Conservation (phyloP, 2,113 vertebrate genomes). For the Hypanus sabinus region DNA sequence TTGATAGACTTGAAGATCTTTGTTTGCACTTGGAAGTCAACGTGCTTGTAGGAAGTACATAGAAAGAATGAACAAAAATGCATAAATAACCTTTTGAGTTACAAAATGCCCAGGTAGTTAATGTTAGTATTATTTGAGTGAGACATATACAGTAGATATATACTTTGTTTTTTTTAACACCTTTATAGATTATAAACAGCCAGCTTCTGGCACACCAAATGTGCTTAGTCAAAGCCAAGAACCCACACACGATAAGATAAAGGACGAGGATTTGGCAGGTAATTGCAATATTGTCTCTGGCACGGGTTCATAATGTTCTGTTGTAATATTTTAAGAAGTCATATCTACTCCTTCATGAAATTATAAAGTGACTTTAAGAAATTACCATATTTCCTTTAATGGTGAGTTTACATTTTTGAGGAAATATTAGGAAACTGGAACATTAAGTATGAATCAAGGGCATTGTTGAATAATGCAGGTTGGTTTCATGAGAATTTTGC, state of each 20-base stretch:
- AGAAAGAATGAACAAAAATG: neutral
- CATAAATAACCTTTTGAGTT: neutral
- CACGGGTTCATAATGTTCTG: neutral
- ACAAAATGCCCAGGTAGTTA: neutral
- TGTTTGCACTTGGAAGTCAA: neutral
- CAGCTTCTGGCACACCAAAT: neutral
- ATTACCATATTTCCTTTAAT: neutral
- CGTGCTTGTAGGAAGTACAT: neutral
- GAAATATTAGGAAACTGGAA: neutral
- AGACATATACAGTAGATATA: neutral
- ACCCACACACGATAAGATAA: neutral
- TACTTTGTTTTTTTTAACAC: neutral
- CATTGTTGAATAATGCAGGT: neutral
- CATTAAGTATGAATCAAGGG: neutral
- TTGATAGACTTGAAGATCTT: neutral
- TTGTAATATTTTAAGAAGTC: neutral
- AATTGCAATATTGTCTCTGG: neutral
- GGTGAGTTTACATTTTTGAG: neutral
- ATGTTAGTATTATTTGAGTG: neutral
- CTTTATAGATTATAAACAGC: neutral
- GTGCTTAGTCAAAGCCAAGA: neutral
- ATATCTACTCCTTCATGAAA: neutral
- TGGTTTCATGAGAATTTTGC: neutral
- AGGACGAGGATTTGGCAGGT: constrained; percentile 9
- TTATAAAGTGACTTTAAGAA: neutral